Percentiles rank a stretch among this genome's conserved stretches.
These are phyloP conservation scores for Pteronura brasiliensis DNA, from an alignment of 2,113 vertebrate species.

Conservation along the genomic window DNA sequence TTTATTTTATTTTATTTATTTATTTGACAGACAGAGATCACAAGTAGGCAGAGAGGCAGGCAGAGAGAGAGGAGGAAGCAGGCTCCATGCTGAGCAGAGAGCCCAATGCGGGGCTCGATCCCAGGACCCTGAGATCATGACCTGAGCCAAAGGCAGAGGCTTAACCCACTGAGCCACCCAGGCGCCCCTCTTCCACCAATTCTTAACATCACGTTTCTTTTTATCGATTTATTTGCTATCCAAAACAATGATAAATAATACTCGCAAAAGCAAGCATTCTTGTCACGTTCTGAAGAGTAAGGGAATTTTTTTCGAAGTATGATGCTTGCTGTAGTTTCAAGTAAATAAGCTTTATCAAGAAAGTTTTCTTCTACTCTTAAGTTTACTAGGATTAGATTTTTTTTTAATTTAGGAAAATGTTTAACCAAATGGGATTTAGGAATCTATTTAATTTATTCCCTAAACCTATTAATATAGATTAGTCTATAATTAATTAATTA, in stretches of 20 bases:
- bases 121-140: too few relatives aligned
- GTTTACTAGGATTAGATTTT: background rate
- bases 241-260: background rate
- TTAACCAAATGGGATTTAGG: background rate
- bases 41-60: too few relatives aligned
- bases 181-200: too few relatives aligned
- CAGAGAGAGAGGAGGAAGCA: too few relatives aligned
- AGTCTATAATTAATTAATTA: too few relatives aligned
- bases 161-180: too few relatives aligned
- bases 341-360: background rate
- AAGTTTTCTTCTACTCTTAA: background rate
- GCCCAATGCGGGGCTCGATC: too few relatives aligned
- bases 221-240: background rate
- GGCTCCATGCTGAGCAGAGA: too few relatives aligned
- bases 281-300: background rate
- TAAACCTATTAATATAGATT: background rate
- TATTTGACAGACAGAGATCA: too few relatives aligned
- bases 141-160: too few relatives aligned
- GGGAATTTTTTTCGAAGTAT: background rate
- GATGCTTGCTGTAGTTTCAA: background rate
- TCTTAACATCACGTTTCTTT: background rate
- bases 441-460: background rate
- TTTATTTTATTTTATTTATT: too few relatives aligned
- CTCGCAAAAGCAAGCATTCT: background rate
- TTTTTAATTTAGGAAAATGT: slow-evolving; percentile 7